A percentile compares a stretch with the other conserved stretches of the same genome.
Evolutionary conservation across 2,888 invertebrate genomes (phyloP).

Genomic region (Diarsia dahlii): DNA sequence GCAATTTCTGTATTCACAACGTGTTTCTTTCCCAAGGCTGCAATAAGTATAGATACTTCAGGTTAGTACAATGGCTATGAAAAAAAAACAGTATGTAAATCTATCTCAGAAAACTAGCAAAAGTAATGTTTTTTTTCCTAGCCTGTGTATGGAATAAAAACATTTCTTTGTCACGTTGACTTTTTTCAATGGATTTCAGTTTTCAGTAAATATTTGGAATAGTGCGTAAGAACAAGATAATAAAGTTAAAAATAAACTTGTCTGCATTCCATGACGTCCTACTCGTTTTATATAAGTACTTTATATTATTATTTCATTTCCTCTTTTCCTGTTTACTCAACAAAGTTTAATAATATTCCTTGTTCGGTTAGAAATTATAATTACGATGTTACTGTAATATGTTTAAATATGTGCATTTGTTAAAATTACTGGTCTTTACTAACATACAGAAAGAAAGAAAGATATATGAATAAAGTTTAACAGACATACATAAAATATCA

Average conservation of each 20-base stretch:
- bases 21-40: constrained; percentile 38
- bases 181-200: too few species aligned
- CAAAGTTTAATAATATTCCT: not conserved
- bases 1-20: constrained; percentile 16
- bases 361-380: not conserved
- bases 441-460: too few species aligned
- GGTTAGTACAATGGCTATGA: not conserved
- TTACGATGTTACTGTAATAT: not conserved
- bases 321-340: constrained; percentile 35
- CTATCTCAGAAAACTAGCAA: not conserved
- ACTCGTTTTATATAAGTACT: not conserved
- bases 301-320: not conserved
- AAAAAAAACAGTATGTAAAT: too few species aligned
- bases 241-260: constrained; percentile 12
- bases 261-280: not conserved
- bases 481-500: not conserved
- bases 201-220: not conserved
- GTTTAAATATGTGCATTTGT: not conserved
- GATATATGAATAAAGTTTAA: too few species aligned
- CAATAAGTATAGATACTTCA: constrained; percentile 1
- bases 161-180: not conserved
- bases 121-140: too few species aligned
- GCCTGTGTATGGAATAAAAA: too few species aligned
- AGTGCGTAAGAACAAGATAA: not conserved
- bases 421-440: not conserved